Conservation (phyloP, 2,113 vertebrate genomes). For the Amphilophus citrinellus region DNA sequence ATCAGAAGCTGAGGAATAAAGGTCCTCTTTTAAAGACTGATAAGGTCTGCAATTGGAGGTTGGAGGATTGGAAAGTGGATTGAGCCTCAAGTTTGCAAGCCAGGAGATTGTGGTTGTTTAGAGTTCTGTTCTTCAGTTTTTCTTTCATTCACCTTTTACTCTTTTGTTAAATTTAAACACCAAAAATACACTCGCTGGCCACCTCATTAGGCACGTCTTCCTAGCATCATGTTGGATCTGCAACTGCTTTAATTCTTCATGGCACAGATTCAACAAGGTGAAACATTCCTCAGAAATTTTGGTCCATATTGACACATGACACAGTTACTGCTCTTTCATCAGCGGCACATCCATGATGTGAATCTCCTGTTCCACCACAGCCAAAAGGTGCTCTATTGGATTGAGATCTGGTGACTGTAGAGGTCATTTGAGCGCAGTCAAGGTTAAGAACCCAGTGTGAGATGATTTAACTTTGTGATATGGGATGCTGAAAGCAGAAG, state of each 20-base stretch:
- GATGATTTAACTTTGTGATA: not conserved
- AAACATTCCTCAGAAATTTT: not conserved
- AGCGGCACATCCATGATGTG: too few species aligned
- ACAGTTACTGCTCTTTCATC: too few species aligned
- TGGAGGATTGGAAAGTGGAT: not conserved
- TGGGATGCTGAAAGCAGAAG: not conserved
- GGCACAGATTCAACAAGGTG: not conserved
- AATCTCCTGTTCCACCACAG: not conserved
- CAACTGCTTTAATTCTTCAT: not conserved
- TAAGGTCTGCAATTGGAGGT: not conserved
- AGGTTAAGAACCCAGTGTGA: not conserved
- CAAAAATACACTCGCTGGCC: not conserved
- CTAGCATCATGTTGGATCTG: not conserved
- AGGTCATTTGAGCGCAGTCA: not conserved
- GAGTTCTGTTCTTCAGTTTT: not conserved
- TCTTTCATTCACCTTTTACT: not conserved
- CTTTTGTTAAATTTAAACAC: not conserved
- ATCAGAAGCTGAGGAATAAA: not conserved
- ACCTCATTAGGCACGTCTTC: not conserved
- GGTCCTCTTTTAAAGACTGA: not conserved
- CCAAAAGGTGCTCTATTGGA: not conserved
- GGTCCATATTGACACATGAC: not conserved
- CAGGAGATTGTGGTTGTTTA: not conserved
- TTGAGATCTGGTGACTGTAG: not conserved
- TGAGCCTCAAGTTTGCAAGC: not conserved